Percentiles rank a stretch among this genome's conserved stretches.
phyloP scores from a whole-genome alignment of 1,140 invertebrate genomes.

The Prorops nasuta region DNA sequence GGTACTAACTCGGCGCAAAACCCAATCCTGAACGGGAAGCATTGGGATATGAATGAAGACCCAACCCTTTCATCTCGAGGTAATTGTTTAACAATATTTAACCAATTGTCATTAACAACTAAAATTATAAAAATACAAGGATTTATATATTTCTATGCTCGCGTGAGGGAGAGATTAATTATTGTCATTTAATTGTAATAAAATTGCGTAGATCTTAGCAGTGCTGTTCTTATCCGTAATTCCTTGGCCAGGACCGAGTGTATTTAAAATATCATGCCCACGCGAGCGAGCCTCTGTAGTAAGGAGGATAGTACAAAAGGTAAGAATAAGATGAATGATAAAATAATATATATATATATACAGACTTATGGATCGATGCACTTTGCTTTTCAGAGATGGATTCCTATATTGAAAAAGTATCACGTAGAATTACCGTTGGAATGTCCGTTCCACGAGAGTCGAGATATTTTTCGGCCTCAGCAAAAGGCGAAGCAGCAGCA shows the following conservation, averaged over 20 bases:
- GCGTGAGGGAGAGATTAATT: too few relatives aligned
- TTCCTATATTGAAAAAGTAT: slow-evolving; percentile 82
- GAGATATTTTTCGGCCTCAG: slow-evolving; percentile 84
- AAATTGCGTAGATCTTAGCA: slow-evolving; percentile 64
- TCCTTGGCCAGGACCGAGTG: slow-evolving; percentile 81
- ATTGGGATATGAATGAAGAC: slow-evolving; percentile 66
- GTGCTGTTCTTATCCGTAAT: slow-evolving; percentile 78
- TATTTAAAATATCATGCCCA: slow-evolving; percentile 83
- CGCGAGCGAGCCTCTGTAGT: slow-evolving; percentile 87
- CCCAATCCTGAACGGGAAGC: slow-evolving; percentile 26
- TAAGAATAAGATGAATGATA: slow-evolving; percentile 34
- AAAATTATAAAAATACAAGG: too few relatives aligned
- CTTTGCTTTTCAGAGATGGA: slow-evolving; percentile 79
- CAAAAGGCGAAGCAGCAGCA: slow-evolving; percentile 79
- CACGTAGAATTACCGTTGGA: slow-evolving; percentile 78
- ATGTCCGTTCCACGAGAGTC: slow-evolving; percentile 83
- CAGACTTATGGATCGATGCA: too few relatives aligned
- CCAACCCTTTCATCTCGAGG: slow-evolving; percentile 73
- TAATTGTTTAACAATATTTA: too few relatives aligned
- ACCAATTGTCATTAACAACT: too few relatives aligned
- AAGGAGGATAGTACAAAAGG: slow-evolving; percentile 81
- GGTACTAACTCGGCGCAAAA: neutral
- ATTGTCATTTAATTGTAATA: neutral
- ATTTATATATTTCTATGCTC: neutral
- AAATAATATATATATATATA: too few relatives aligned